Base-by-base conservation (phyloP, 2,797 vertebrate genomes). In the Oreochromis mossambicus region DNA sequence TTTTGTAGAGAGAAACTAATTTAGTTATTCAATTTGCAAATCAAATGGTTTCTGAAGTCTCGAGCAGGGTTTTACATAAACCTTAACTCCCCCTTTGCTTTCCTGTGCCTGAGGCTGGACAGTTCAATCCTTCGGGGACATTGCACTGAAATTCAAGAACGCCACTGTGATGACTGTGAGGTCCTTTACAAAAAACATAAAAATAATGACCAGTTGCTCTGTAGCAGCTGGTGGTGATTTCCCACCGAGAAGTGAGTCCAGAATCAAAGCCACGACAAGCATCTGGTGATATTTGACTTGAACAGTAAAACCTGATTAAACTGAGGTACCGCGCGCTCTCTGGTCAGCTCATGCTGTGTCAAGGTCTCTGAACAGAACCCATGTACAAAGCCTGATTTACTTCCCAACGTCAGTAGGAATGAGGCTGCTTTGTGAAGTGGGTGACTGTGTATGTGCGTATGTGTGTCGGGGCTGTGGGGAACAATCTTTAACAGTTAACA, bases 331-430 rank as follows among this genome's bases (percentile, higher is more conserved):
- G 91, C 84, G 87, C 19, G 14, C 87, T 88, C 88, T 84, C 82
- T 51, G 84, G 78, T 84, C 86, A 80, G 82, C 88, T 90, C 89
- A 87, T 43, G 90, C 90, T 93, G 92, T 70, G 84, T 87, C 89
- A 94, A 94, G 95, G 94, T 92, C 92, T 92, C 86, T 78, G 83
- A 90, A 84, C 79, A 91, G 85, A 93, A 87, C 86, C 91, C 82
- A 81, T 70, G 48, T 54, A 86, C 88, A 92, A 94, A 93, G 91
- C 85, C 80, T 88, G 90, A 93, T 94, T 95, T 88, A 87, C 87
- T 89, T 87, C 92, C 91, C 77, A 87, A 78, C 14, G 2, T 88
- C 66, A 70, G 86, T 86, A 89, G 87, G 92, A 94, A 92, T 54
- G 79, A 92, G 82, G 89, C 83, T 83, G 90, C 87, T 94, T 92